Base-by-base conservation (phyloP, 2,113 vertebrate genomes). In the Lasiurus cinereus region DNA sequence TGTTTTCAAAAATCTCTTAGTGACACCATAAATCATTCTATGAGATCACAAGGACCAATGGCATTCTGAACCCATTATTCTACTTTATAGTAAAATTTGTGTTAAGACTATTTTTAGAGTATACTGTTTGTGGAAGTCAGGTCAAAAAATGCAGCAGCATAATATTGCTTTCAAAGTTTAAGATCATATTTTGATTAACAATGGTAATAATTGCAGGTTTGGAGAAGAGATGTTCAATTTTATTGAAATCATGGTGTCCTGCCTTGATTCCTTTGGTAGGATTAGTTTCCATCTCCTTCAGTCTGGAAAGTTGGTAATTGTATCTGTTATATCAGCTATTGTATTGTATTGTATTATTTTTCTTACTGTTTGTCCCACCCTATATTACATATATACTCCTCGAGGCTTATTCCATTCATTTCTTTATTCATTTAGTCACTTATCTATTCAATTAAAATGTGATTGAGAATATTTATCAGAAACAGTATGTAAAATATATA, bases 111-210 rank as follows among this genome's bases (percentile, higher is more conserved):
- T 0, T 5, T 95, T 92, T 52, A 64, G 31, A n/a, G 12, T 87
- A 16, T 2, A 31, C 0, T 83, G 86, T 77, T 89, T 12, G 29
- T 82, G 64, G 83, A 84, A 93, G 4, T 50, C 13, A 79, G 24
- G 33, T 93, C 56, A 79, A 50, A 77, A 76, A 36, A 31, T 0
- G 31, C 6, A 84, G 3, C 39, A 33, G 0, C 31, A 10, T 31
- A 70, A 27, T 69, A 14, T 36, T 82, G 29, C 29, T 74, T 85
- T 89, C 50, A 33, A 78, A 84, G 50, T 5, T 27, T 14, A 83
- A 91, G 7, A 50, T 66, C 18, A 72, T 50, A 48, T 82, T 90
- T 92, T 94, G 86, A 82, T 83, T 88, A 88, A 93, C 5, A 83
- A 6, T 76, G 8, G 15, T 78, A 82, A 96, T 93, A 90, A 93